Evolutionary conservation across 1,140 invertebrate species (phyloP), one percentile per base, ranked within the genome.

Genomic region (Drosophila pachea): DNA sequence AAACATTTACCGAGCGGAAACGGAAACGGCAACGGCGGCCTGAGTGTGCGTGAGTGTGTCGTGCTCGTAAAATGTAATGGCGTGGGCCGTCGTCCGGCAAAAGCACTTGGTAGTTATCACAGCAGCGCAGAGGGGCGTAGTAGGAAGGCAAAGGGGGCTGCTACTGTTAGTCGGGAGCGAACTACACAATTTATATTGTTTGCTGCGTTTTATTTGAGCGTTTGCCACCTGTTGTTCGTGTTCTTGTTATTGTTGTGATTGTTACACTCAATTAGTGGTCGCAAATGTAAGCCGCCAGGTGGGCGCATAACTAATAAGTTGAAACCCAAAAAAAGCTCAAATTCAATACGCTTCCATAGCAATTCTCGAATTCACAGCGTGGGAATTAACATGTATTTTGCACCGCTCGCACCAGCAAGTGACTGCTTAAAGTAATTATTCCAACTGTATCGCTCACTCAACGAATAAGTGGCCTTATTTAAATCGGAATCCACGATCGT

Each of bases 1-100:
- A 86, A 86, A 86, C 76, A 86, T 86, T 79, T 86, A 76, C 69
- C 56, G 69, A 81, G 70, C 76, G 81, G 81, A 79, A 86, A 79
- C 76, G 81, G 81, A 86, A 76, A 84, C 73, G 66, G 64, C 64
- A 76, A 84, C 73, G 66, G 64, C 64, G 76, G 70, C 67, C 67
- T 58, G 22, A 65, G 42, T 48, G 56, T 14, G 40, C 12, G 40
- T 48, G 47, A 55, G 29, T 66, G 55, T 74, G 59, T 52, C 49
- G 12, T 52, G 64, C 61, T 77, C 78, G 62, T 83, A 83, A 82
- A 82, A 68, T 60, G 74, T 74, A 74, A 71, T 71, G 49, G 59
- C 54, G 35, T 12, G 32, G 47, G 63, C 54, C 40, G 29, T 22
- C 40, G 29, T 58, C 55, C 55, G 31, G 42, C 45, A 22, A 16